phyloP scores from a whole-genome alignment of 1,140 invertebrate species.

The Tetramorium simillimum region DNA sequence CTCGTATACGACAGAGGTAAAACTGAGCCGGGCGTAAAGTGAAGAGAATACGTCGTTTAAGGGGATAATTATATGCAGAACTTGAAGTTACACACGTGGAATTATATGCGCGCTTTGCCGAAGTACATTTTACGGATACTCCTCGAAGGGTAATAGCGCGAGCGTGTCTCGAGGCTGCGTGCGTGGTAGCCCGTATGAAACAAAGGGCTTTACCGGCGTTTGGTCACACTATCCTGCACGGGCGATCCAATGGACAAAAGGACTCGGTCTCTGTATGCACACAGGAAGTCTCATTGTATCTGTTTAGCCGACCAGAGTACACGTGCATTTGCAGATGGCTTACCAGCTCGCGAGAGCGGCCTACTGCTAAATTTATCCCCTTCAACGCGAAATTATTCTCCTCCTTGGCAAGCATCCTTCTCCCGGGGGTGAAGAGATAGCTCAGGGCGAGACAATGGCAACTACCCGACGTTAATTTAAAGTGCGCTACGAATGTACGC shows the following conservation, averaged over 20 bases:
- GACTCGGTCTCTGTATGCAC: conserved; percentile 45
- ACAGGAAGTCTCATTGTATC: conserved; percentile 56
- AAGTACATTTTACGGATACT: conserved; percentile 30
- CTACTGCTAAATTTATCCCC: conserved; percentile 42
- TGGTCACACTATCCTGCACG: conserved; percentile 54
- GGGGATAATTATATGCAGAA: conserved; percentile 19
- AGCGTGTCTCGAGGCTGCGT: conserved; percentile 46
- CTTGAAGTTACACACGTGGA: not conserved
- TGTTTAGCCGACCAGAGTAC: conserved; percentile 46
- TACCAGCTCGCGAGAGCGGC: not conserved
- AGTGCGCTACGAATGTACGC: not conserved
- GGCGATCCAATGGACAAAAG: conserved; percentile 57
- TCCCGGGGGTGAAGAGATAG: not conserved
- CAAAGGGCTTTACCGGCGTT: conserved; percentile 58
- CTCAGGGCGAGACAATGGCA: not conserved
- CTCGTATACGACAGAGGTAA: not conserved
- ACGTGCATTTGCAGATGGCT: conserved; percentile 28
- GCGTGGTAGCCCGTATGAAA: conserved; percentile 37
- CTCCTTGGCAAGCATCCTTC: not conserved
- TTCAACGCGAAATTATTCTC: conserved; percentile 23
- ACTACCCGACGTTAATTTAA: not conserved
- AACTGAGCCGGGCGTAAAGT: not conserved
- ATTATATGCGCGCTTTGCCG: conserved; percentile 7
- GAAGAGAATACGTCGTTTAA: not conserved
- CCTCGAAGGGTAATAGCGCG: not conserved